phyloP scores from a whole-genome alignment of 2,888 invertebrate species.

The Pycnomerus fuliginosus region DNA sequence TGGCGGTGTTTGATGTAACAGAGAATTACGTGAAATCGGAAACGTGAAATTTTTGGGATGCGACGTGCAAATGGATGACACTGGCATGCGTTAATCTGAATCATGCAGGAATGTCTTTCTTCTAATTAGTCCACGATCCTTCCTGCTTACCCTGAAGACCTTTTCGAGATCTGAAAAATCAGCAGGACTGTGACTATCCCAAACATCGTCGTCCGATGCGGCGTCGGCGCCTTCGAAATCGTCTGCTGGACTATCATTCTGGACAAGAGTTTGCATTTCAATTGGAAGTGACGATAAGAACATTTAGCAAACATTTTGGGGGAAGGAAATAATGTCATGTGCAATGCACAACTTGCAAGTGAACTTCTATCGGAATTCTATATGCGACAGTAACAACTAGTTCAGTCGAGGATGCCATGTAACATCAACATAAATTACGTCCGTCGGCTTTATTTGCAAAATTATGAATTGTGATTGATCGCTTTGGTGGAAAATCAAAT shows the following conservation, averaged over 20 bases:
- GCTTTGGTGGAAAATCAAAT: not conserved
- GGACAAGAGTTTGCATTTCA: no score
- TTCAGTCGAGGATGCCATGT: constrained; percentile 17
- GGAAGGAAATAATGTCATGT: constrained; percentile 45
- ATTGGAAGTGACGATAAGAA: constrained; percentile 25
- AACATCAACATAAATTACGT: constrained; percentile 12
- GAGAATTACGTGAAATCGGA: no score
- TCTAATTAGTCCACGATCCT: not conserved
- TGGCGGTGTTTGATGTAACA: no score
- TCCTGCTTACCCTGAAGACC: constrained; percentile 60
- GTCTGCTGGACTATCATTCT: constrained; percentile 71
- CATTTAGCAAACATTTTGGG: constrained; percentile 23
- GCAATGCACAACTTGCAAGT: constrained; percentile 59
- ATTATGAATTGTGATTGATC: no score
- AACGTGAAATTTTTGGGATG: no score
- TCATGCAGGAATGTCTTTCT: not conserved
- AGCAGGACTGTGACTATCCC: constrained; percentile 59
- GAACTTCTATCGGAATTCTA: constrained; percentile 18
- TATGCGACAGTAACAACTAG: constrained; percentile 21
- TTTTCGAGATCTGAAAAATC: constrained; percentile 58
- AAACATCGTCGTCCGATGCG: constrained; percentile 61
- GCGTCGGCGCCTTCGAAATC: constrained; percentile 62
- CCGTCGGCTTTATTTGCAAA: no score
- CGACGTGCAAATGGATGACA: no score
- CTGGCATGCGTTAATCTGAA: not conserved